These are phyloP conservation scores for Crematogaster levior DNA, from an alignment of 2,888 invertebrate species.

Conservation along the genomic window DNA sequence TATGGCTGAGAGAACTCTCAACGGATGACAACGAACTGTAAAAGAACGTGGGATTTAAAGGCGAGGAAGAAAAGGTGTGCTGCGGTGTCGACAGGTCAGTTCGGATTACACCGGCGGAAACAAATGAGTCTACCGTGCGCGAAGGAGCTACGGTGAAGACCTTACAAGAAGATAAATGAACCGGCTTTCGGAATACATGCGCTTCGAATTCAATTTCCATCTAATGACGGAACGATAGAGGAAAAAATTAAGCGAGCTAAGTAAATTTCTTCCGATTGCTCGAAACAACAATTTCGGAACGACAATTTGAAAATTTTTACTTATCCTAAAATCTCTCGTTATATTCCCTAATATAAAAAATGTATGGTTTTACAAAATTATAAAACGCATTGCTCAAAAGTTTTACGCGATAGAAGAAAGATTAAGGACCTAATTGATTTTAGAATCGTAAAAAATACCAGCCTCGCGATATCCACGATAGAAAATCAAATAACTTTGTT, in stretches of 20 bases:
- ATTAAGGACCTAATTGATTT: background rate
- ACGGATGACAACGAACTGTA: slow-evolving; percentile 1
- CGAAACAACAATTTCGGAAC: background rate
- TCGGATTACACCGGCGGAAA: slow-evolving; percentile 78
- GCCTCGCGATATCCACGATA: background rate
- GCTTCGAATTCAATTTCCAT: slow-evolving; percentile 52
- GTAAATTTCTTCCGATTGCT: background rate
- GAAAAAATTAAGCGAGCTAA: background rate
- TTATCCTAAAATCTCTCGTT: background rate
- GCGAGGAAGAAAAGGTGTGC: slow-evolving; percentile 36
- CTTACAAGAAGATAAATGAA: slow-evolving; percentile 58
- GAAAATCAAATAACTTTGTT: slow-evolving; percentile 37
- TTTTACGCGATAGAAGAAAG: background rate
- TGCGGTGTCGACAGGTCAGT: slow-evolving; percentile 63
- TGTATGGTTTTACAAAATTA: background rate
- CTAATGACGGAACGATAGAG: slow-evolving; percentile 51
- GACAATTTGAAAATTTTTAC: background rate
- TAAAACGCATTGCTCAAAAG: background rate
- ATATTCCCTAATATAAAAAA: background rate
- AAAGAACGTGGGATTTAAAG: slow-evolving; percentile 6
- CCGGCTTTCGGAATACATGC: slow-evolving; percentile 47
- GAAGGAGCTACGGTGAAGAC: slow-evolving; percentile 51
- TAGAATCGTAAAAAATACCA: background rate
- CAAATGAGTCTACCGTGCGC: slow-evolving; percentile 76
- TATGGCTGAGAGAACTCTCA: background rate